phyloP scores from a whole-genome alignment of 1,140 invertebrate genomes.

The Solenopsis invicta region DNA sequence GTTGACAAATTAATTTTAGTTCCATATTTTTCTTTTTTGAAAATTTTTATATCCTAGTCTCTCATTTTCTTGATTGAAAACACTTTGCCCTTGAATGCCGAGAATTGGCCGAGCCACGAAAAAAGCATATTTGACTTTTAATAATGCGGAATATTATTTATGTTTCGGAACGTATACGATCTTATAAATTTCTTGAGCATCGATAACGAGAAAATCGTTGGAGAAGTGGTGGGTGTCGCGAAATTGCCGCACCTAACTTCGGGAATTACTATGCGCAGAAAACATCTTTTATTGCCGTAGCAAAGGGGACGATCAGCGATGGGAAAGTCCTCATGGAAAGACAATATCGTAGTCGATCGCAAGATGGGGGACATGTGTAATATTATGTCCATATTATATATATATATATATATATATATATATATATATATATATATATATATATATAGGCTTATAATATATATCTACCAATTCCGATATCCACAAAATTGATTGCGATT shows the following conservation, averaged over 20 bases:
- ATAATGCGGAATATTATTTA: conserved; percentile 32
- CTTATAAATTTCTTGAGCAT: conserved; percentile 28
- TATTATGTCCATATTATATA: background rate
- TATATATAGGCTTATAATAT: background rate
- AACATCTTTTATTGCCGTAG: conserved; percentile 30
- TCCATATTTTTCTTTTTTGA: background rate
- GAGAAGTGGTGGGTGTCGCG: conserved; percentile 44
- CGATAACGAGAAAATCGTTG: conserved; percentile 38
- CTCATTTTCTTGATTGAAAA: background rate
- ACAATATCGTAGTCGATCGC: conserved; percentile 13
- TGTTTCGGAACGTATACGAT: background rate
- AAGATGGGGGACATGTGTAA: background rate
- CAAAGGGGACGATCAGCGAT: background rate
- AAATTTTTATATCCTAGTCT: background rate
- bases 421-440: too few relatives aligned
- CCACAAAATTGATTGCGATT: conserved; percentile 1
- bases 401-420: too few relatives aligned
- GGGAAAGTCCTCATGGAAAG: background rate
- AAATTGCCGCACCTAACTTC: conserved; percentile 23
- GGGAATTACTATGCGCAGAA: conserved; percentile 38
- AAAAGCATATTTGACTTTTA: conserved; percentile 8
- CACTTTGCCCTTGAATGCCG: background rate
- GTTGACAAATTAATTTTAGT: background rate
- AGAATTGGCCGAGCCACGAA: background rate
- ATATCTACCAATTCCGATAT: background rate